Conservation (phyloP, 1,140 invertebrate species). For the Acromyrmex echinatior region DNA sequence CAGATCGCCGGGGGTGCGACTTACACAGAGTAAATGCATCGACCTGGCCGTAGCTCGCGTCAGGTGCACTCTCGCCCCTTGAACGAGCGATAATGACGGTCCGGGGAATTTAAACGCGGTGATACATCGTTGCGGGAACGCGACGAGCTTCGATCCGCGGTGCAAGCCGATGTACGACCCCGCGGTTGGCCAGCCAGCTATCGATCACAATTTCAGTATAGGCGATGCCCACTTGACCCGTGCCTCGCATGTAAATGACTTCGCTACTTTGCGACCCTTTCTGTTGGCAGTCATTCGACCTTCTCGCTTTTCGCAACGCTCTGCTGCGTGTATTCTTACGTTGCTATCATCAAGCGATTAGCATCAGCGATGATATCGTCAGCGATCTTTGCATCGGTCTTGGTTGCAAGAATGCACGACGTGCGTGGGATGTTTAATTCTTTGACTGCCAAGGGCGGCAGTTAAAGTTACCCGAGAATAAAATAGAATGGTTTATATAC, state of each 20-base stretch:
- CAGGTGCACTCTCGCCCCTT: constrained; percentile 22
- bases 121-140: constrained; percentile 30
- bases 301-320: not conserved
- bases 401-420: not conserved
- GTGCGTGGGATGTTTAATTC: not conserved
- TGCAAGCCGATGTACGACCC: constrained; percentile 3
- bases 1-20: constrained; percentile 16
- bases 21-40: constrained; percentile 46
- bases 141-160: constrained; percentile 40
- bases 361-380: not conserved
- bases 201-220: constrained; percentile 58
- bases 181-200: not conserved
- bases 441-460: not conserved
- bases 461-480: not conserved
- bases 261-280: constrained; percentile 35
- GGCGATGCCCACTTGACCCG: constrained; percentile 42
- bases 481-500: not conserved
- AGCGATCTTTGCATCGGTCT: not conserved
- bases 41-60: constrained; percentile 5
- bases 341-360: constrained; percentile 20
- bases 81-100: constrained; percentile 43
- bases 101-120: constrained; percentile 45
- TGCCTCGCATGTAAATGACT: constrained; percentile 59
- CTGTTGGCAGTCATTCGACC: constrained; percentile 20
- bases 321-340: not conserved